Base-by-base conservation (phyloP, 1,140 invertebrate genomes). In the Pectinophora gossypiella region DNA sequence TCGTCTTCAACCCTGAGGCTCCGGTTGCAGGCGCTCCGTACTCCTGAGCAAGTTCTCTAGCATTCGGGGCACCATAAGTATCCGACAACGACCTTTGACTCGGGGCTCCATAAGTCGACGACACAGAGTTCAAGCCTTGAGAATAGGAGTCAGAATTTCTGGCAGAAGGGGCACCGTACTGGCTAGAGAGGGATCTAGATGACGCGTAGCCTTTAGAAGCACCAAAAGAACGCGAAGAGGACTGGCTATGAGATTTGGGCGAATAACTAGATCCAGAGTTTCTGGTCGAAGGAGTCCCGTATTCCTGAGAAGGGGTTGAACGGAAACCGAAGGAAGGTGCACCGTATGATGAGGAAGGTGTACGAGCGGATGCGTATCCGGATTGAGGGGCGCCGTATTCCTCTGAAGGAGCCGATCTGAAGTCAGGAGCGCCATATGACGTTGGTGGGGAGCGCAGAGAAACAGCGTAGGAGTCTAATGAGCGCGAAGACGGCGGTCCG, bases 1-100 rank as follows among this genome's bases (percentile, higher is more conserved):
- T 60, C 13, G 76, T 79, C 52, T 75, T 76, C 19, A 63, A 56
- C 42, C 68, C 36, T 13, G 36, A 12, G 16, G 36, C 36, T 40
- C 36, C 16, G 36, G 12, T 40, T 15, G 19, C 19, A 44, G 65
- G 66, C 16, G 51, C 66, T 35, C 67, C 66, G 55, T 70, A 72
- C 35, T 61, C 54, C 18, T 69, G 58, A 23, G 60, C 64, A n/a
- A 62, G 12, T 16, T 45, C 32, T 27, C 64, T 60, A 4, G 58
- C 54, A 51, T 58, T 64, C 4, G 78, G 72, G 19, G 65, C 63
- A 46, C 71, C 72, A 55, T 85, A 85, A 1, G 57, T 62, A 12
- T 75, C 66, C 18, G 68, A 75, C 15, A 76, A 21, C 16, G 57
- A 59, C 32, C 63, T 56, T n/a, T 53, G 54, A 32, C 54, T 68